Evolutionary conservation across 2,113 vertebrate genomes (phyloP).

Genomic region (Camelus dromedarius): DNA sequence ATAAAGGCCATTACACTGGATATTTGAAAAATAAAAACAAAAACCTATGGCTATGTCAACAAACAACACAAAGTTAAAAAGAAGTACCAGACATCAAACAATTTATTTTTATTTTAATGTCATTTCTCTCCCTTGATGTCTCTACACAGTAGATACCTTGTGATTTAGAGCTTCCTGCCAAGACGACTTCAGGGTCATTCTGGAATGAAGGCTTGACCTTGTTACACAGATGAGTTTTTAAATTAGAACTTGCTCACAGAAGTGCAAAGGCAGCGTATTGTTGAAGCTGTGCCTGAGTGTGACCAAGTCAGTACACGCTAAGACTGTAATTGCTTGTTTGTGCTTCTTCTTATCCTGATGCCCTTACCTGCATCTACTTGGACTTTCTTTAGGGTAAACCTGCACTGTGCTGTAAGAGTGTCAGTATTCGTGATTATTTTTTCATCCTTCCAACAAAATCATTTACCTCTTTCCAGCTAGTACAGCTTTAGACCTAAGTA

Average conservation of each 20-base stretch:
- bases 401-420: slow-evolving; percentile 44
- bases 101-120: slow-evolving; percentile 5
- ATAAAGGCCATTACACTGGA: background rate
- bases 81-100: background rate
- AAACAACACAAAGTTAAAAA: slow-evolving; percentile 3
- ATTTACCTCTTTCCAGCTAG: slow-evolving; percentile 70
- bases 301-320: fast-evolving
- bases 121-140: background rate
- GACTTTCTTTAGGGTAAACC: background rate
- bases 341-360: background rate
- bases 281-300: slow-evolving; percentile 5
- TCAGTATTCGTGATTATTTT: slow-evolving; percentile 53
- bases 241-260: slow-evolving; percentile 22
- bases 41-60: background rate
- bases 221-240: slow-evolving; percentile 48
- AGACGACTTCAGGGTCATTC: slow-evolving; percentile 52
- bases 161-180: slow-evolving; percentile 44
- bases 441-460: slow-evolving; percentile 44
- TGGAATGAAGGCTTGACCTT: slow-evolving; percentile 70
- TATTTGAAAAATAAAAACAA: background rate
- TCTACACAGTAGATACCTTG: background rate
- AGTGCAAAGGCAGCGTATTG: background rate
- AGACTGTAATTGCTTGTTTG: background rate
- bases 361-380: too few relatives aligned
- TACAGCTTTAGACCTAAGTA: background rate